Base-by-base conservation (phyloP, 2,113 vertebrate genomes). In the Zosterops hypoxanthus region DNA sequence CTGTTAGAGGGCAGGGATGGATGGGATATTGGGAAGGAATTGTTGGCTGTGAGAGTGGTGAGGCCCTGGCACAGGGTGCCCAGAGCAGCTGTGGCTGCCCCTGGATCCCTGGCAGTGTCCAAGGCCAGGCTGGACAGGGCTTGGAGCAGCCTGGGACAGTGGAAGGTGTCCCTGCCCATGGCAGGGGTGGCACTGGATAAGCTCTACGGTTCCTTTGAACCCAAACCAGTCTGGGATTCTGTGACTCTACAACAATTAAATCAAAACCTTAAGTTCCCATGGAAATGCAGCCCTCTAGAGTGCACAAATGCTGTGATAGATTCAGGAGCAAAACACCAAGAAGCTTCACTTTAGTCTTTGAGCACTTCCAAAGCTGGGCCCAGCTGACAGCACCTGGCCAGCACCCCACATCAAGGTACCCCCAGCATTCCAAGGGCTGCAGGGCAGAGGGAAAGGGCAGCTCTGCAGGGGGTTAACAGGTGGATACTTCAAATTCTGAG, bases 371-470 rank as follows among this genome's bases (percentile, higher is more conserved):
- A 36, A 86, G 19, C 36, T 1, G 2, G 36, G 33, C 23, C 24
- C 3, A 63, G 65, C 10, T 68, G 66, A 24, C 11, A 73, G 84
- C 8, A 39, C 52, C 25, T 47, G n/a, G 47, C 46, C 25, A 21
- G 22, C 5, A 44, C 41, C 75, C 8, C 17, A 0, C 13, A 26
- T 1, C 60, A 16, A 39, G 31, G 3, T 0, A 25, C 0, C 39
- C 25, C 73, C 4, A 5, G 46, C 34, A 55, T 11, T 7, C 31
- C 82, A 11, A 1, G 6, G 39, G 28, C 60, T 84, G 42, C 65
- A 21, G 12, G 20, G 29, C 5, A 50, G 34, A 26, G 34, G 15
- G 75, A 26, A 39, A 8, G 21, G 4, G 25, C 47, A 33, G 17
- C 72, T 65, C 80, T 33, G 36, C 52, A 72, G 28, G 17, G 4